Percentiles rank a stretch among this genome's conserved stretches.
phyloP scores from a whole-genome alignment of 1,140 invertebrate species.

The Brachystomella parvula region DNA sequence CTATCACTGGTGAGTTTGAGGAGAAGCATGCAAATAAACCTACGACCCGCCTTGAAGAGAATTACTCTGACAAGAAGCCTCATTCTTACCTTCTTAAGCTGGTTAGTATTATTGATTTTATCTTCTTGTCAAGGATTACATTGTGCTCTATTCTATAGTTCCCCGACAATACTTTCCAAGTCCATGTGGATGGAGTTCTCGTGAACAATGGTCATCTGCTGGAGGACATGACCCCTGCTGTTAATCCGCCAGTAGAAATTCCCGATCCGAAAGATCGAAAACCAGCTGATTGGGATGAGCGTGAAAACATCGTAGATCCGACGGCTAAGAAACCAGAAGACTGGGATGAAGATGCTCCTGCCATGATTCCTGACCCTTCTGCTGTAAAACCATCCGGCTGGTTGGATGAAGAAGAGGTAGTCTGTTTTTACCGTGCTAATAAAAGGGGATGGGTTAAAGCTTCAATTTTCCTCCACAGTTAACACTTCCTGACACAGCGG shows the following conservation, averaged over 20 bases:
- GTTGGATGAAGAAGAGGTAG: conserved; percentile 75
- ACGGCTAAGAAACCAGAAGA: conserved; percentile 81
- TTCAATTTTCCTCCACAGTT: conserved; percentile 34
- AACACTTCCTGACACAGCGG: conserved; percentile 39
- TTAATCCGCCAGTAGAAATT: conserved; percentile 92
- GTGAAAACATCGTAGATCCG: conserved; percentile 89
- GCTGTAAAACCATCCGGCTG: conserved; percentile 85
- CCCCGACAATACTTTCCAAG: conserved; percentile 32
- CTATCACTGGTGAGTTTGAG: conserved; percentile 74
- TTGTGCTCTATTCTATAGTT: conserved; percentile 18
- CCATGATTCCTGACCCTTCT: conserved; percentile 77
- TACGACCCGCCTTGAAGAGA: conserved; percentile 72
- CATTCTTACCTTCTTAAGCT: conserved; percentile 80
- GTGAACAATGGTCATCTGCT: conserved; percentile 78
- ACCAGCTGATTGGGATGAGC: conserved; percentile 93
- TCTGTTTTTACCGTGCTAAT: background rate
- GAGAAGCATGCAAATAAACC: conserved; percentile 90
- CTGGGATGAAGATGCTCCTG: conserved; percentile 89
- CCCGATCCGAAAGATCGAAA: conserved; percentile 86
- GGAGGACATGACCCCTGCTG: conserved; percentile 82
- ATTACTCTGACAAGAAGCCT: conserved; percentile 89
- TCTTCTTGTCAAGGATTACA: background rate
- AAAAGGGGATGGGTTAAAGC: background rate
- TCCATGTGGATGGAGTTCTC: conserved; percentile 40
- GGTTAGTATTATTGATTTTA: conserved; percentile 18